phyloP scores from a whole-genome alignment of 2,113 vertebrate genomes.

The Corynorhinus townsendii region DNA sequence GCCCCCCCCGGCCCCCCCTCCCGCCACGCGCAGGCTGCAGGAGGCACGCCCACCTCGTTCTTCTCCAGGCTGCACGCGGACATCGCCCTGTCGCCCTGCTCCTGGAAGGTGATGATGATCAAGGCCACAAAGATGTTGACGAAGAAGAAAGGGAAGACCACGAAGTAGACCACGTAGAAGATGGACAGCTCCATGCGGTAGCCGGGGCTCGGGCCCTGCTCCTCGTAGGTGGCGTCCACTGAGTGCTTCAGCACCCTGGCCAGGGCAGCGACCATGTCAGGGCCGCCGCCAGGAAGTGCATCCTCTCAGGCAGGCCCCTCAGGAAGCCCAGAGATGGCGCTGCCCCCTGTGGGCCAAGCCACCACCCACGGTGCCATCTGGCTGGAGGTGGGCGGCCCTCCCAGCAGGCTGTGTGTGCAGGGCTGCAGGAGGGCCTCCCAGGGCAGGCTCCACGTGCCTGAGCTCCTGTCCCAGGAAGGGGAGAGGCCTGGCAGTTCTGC shows the following conservation, averaged over 20 bases:
- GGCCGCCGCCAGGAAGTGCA: neutral
- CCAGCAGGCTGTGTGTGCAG: neutral
- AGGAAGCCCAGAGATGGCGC: neutral
- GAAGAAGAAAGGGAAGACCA: conserved; percentile 99
- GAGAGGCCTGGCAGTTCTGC: neutral
- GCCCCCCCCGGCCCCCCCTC: too few species aligned
- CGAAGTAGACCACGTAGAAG: conserved; percentile 98
- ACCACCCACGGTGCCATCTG: rapidly evolving
- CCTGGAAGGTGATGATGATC: conserved; percentile 99
- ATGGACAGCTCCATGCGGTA: conserved; percentile 97
- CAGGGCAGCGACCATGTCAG: neutral
- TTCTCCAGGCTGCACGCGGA: conserved; percentile 98
- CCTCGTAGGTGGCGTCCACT: conserved; percentile 95
- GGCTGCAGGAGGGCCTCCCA: neutral
- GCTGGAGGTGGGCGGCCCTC: neutral
- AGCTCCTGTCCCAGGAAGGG: neutral
- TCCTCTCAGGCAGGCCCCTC: neutral
- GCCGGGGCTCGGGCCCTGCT: conserved; percentile 94
- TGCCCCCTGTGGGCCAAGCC: rapidly evolving
- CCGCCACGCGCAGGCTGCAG: rapidly evolving
- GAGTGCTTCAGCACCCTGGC: conserved; percentile 96
- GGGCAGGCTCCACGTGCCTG: rapidly evolving
- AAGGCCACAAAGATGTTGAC: conserved; percentile 99
- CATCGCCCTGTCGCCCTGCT: conserved; percentile 97
- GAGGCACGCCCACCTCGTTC: conserved; percentile 87